phyloP scores from a whole-genome alignment of 2,888 invertebrate genomes.

The Rhagonycha fulva region DNA sequence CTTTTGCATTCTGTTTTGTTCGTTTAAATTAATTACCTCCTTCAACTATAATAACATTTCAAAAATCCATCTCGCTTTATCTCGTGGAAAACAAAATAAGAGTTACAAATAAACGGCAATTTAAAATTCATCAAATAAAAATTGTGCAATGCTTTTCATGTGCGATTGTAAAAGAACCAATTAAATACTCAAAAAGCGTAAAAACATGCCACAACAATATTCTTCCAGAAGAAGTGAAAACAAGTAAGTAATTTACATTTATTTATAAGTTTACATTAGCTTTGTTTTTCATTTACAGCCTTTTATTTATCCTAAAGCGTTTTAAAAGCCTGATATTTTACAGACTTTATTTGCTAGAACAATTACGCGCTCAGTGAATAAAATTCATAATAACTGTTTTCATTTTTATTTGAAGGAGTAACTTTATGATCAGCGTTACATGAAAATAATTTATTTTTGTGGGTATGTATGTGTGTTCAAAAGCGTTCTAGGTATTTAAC shows the following conservation, averaged over 20 bases:
- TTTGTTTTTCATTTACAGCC: constrained; percentile 21
- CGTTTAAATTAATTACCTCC: background rate
- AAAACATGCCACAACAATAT: background rate
- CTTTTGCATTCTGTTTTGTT: background rate
- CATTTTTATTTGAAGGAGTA: constrained; percentile 21
- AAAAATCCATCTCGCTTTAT: background rate
- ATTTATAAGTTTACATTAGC: constrained; percentile 11
- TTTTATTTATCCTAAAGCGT: constrained; percentile 12
- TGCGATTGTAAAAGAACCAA: background rate
- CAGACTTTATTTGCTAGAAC: constrained; percentile 24
- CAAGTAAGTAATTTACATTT: constrained; percentile 1
- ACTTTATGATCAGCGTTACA: constrained; percentile 19
- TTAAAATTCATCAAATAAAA: background rate
- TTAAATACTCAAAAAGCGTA: background rate
- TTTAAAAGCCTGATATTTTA: constrained; percentile 18
- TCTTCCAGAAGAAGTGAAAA: background rate
- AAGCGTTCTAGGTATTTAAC: constrained; percentile 12
- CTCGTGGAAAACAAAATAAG: background rate
- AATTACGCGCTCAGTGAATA: constrained; percentile 22
- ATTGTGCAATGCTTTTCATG: background rate
- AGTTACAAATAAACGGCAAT: background rate
- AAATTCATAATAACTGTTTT: constrained; percentile 25
- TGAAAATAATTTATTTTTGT: constrained; percentile 12
- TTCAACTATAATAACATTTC: background rate
- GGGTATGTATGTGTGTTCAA: background rate